Conservation (phyloP, 2,797 vertebrate species). For the Lycodopsis pacificus region DNA sequence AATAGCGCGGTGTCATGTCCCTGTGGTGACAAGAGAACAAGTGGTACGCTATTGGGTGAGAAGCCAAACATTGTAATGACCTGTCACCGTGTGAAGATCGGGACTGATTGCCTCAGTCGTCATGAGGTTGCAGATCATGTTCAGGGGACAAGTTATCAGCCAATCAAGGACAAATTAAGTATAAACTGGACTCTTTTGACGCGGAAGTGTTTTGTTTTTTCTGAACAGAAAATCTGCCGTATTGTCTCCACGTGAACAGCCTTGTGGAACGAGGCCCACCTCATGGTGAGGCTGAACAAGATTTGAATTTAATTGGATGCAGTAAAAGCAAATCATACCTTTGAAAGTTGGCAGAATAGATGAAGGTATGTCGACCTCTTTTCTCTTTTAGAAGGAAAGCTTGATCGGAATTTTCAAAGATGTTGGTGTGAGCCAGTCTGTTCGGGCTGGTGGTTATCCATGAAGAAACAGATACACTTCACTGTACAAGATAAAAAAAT, state of each 20-base stretch:
- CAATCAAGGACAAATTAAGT: slow-evolving; percentile 65
- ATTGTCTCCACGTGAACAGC: slow-evolving; percentile 6
- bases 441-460: background rate
- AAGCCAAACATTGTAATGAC: slow-evolving; percentile 87
- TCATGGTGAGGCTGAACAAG: background rate
- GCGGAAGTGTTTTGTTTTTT: slow-evolving; percentile 16
- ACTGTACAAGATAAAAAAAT: background rate
- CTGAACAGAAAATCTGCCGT: background rate
- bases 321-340: background rate
- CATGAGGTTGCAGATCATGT: slow-evolving; percentile 58
- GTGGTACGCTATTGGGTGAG: slow-evolving; percentile 79
- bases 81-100: slow-evolving; percentile 77
- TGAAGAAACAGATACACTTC: background rate
- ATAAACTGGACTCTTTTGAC: slow-evolving; percentile 21
- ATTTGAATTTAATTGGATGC: slow-evolving; percentile 9
- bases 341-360: slow-evolving; percentile 4
- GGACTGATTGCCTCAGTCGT: slow-evolving; percentile 78
- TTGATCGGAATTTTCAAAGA: slow-evolving; percentile 10
- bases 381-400: background rate
- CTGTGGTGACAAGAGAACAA: slow-evolving; percentile 76
- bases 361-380: background rate
- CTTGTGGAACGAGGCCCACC: background rate
- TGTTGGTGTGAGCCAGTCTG: background rate
- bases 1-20: slow-evolving; percentile 56
- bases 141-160: slow-evolving; percentile 44